Base-by-base conservation (phyloP, 92 coral and sea anemone species). In the Zoanthus sociatus region DNA sequence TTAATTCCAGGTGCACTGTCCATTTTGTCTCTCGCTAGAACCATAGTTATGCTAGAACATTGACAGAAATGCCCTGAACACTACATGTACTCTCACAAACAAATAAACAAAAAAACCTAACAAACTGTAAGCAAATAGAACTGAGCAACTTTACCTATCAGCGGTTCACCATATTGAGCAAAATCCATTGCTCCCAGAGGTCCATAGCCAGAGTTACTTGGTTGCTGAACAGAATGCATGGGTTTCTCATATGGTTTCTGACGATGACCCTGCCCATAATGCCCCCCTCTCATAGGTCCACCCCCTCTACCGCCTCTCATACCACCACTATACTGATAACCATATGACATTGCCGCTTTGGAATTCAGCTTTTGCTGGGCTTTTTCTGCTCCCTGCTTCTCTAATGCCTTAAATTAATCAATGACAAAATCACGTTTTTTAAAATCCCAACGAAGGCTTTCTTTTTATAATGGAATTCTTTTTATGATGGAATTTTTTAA, bases 241-340 rank as follows among this genome's bases (percentile, higher is more conserved):
- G 95, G 94, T 81, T 94, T 96, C 42, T 97, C 98, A 54, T 97
- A 97, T 0, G 99, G 99, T 70, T 95, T 97, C 78, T 91, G 94
- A 45, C 86, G 51, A 87, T 97, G 97, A 46, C 73, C 73, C 32
- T 76, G 87, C 3, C 87, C 89, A 70, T 54, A 87, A 58, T 48
- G 73, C 15, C 54, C 86, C 68, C 93, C 94, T 66, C 89, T 76
- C 16, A 86, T 26, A 11, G 93, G 95, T 15, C 93, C 95, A 6
- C 85, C 90, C 13, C 88, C 90, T 16, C 79, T 90, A 30, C 91
- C 87, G 37, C 86, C 68, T 50, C 66, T 83, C 74, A 88, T 83
- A 86, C 83, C 50, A 7, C 90, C 90, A 11, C 83, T 77, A 16
- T 56, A 42, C 16, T 26, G 73, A 21, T 42, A 30, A 17, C 73